A percentile compares a stretch with the other conserved stretches of the same genome.
phyloP scores from a whole-genome alignment of 2,797 vertebrate genomes.

The Gymnoscopelus braueri region DNA sequence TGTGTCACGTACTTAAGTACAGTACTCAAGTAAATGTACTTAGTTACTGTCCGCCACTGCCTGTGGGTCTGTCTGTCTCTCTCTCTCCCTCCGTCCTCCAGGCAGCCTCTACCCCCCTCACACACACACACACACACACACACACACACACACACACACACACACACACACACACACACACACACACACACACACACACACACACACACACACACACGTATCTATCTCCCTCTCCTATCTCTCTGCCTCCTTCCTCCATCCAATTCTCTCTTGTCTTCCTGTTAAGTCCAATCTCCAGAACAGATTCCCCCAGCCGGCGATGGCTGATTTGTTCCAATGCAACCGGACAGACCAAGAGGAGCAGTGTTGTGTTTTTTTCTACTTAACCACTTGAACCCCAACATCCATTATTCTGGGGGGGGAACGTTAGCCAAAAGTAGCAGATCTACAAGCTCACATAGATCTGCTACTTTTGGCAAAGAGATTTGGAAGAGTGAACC shows the following conservation, averaged over 20 bases:
- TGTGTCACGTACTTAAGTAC: no score
- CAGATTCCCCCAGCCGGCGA: background rate
- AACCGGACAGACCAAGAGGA: background rate
- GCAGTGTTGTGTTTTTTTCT: no score
- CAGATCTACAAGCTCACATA: no score
- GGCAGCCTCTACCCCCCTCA: slow-evolving; percentile 2
- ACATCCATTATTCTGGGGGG: no score
- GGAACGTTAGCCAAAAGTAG: no score
- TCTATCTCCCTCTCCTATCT: background rate
- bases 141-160: slow-evolving; percentile 36
- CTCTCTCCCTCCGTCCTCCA: slow-evolving; percentile 30
- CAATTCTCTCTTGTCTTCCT: no score
- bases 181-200: slow-evolving; percentile 34
- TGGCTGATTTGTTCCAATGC: background rate
- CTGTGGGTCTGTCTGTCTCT: background rate
- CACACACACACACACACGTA: slow-evolving; percentile 1
- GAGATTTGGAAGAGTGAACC: no score
- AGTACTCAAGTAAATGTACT: no score
- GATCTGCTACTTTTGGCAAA: no score
- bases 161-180: background rate
- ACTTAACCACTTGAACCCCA: no score
- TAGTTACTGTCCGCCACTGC: no score
- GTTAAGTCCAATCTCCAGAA: background rate
- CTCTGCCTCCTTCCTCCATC: no score
- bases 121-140: slow-evolving; percentile 22